Evolutionary conservation across 2,888 invertebrate genomes (phyloP).

Genomic region (Tetranychus truncatus): DNA sequence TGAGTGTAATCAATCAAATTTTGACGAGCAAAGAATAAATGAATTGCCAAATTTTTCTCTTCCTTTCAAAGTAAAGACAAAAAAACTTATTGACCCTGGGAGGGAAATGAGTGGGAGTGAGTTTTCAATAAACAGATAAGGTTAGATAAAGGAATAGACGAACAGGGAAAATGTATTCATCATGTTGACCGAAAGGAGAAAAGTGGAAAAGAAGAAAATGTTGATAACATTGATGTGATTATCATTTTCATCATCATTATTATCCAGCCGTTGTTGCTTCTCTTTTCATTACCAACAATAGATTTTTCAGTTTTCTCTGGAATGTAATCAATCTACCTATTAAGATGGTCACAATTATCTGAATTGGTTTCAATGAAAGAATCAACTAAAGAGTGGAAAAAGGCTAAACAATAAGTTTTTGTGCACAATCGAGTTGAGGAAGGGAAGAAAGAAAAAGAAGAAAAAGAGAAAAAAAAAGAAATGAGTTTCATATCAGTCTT

Average conservation of each 20-base stretch:
- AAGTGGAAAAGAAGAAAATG: too few relatives aligned
- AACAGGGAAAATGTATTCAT: too few relatives aligned
- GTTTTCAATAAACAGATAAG: too few relatives aligned
- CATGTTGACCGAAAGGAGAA: too few relatives aligned
- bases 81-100: too few relatives aligned
- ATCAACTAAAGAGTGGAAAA: neutral
- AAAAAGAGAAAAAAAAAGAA: neutral
- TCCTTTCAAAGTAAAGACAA: too few relatives aligned
- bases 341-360: neutral
- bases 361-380: neutral
- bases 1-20: too few relatives aligned
- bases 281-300: neutral
- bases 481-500: neutral
- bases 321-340: neutral
- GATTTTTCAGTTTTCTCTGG: neutral
- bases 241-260: neutral
- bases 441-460: neutral
- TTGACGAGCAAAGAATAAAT: too few relatives aligned
- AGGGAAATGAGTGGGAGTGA: too few relatives aligned
- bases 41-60: too few relatives aligned
- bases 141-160: too few relatives aligned
- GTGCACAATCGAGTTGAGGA: neutral
- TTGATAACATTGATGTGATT: neutral
- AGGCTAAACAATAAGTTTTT: neutral
- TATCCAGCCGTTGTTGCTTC: neutral